These are phyloP conservation scores for Bursaphelenchus okinawaensis DNA, from an alignment of 2,888 invertebrate genomes.

Conservation along the genomic window DNA sequence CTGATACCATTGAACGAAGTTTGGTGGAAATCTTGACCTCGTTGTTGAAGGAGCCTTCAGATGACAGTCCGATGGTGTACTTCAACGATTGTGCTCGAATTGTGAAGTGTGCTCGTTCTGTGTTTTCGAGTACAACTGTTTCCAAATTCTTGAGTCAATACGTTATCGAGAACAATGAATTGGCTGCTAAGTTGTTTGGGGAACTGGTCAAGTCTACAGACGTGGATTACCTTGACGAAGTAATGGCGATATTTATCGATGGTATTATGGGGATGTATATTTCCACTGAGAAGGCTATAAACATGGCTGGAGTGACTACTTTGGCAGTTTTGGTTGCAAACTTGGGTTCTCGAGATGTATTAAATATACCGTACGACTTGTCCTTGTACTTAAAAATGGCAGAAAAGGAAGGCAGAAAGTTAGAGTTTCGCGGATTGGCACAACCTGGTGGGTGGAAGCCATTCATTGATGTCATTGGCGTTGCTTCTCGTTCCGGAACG, in stretches of 20 bases:
- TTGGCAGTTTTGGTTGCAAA: background rate
- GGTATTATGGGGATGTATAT: conserved; percentile 4
- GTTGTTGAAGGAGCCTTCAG: conserved; percentile 63
- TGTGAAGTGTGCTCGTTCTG: background rate
- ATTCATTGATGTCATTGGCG: conserved; percentile 2
- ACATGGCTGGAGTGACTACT: background rate
- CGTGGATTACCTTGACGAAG: background rate
- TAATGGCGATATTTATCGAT: background rate
- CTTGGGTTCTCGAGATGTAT: background rate
- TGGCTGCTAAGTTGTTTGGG: conserved; percentile 1
- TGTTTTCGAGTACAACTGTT: background rate
- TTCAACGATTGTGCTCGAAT: conserved; percentile 5
- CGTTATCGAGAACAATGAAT: background rate
- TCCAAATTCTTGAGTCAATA: conserved; percentile 3
- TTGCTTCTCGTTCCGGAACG: conserved; percentile 2
- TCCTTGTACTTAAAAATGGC: background rate
- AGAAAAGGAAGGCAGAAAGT: background rate
- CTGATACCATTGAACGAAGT: conserved; percentile 77
- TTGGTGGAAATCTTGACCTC: conserved; percentile 86
- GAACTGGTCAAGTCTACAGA: conserved; percentile 2
- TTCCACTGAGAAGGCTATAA: background rate
- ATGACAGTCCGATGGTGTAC: conserved; percentile 23
- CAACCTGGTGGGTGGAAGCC: conserved; percentile 9
- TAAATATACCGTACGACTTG: conserved; percentile 8
- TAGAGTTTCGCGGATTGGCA: conserved; percentile 1